Base-by-base conservation (phyloP, 1,140 invertebrate species). In the Ceratina australensis region DNA sequence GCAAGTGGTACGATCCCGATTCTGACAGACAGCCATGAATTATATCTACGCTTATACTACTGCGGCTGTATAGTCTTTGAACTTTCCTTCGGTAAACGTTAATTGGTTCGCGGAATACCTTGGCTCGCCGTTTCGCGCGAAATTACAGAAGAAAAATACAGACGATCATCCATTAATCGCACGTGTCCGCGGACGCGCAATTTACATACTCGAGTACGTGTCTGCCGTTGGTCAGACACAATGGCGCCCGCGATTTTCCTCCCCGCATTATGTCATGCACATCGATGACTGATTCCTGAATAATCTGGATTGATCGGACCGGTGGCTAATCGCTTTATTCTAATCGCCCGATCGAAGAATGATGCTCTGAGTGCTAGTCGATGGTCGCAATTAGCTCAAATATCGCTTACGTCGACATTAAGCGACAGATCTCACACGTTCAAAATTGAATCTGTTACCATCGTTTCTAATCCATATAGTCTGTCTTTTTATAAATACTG, bases 201-300 rank as follows among this genome's bases (percentile, higher is more conserved):
- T 88, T 80, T 87, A 86, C 83, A 88, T 88, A 86, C 52, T 64
- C 78, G 78, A 87, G 86, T 86, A 85, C 67, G 80, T 86, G 78
- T 78, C 80, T 69, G 64, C 33, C 20, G 50, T 42, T 69, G 64
- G 67, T 67, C 69, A 66, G 67, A 69, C 75, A 79, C 75, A 65
- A 73, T 75, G 71, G 75, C 72, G 82, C 66, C 52, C 20, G 56
- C 52, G 63, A 85, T 81, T 85, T 85, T 69, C 69, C 61, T 68
- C 49, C 79, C 72, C 64, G 54, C 57, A 66, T 82, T 83, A 82
- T 74, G 63, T 73, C 20, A 13, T 52, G 26, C 22, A 24, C 52
- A 18, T 63, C 50, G 54, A 72, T 54, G 7, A 18, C 24, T 18
- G 47, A 16, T 12, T 68, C 52, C 2, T 49, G 75, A 54, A 47